Conservation (phyloP, 2,888 invertebrate species). For the Schizaphis graminum region DNA sequence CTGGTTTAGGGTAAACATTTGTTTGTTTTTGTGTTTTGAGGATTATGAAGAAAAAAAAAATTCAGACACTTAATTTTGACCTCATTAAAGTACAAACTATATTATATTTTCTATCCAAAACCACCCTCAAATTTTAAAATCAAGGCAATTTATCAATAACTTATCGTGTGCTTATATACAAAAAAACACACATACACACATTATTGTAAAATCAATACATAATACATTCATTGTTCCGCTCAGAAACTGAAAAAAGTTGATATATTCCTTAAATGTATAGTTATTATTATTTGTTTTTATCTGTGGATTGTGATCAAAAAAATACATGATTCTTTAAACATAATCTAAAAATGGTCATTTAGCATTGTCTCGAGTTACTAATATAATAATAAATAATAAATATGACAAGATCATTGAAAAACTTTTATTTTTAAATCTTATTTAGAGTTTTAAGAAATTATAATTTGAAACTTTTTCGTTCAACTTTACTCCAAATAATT, state of each 20-base stretch:
- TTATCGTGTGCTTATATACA: too few relatives aligned
- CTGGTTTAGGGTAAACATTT: too few relatives aligned
- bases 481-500: not conserved
- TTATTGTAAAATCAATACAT: too few relatives aligned
- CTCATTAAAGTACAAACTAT: too few relatives aligned
- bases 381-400: not conserved
- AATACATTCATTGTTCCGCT: too few relatives aligned
- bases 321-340: not conserved
- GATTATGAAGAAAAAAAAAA: too few relatives aligned
- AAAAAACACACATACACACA: too few relatives aligned
- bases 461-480: not conserved
- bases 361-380: not conserved
- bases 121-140: too few relatives aligned
- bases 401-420: slow-evolving; percentile 13
- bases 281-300: not conserved
- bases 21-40: too few relatives aligned
- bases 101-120: too few relatives aligned
- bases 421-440: not conserved
- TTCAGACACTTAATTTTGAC: too few relatives aligned
- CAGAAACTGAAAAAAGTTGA: not conserved
- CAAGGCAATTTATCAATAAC: too few relatives aligned
- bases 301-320: not conserved
- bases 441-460: slow-evolving; percentile 20
- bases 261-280: not conserved
- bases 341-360: not conserved